phyloP scores from a whole-genome alignment of 2,113 vertebrate genomes.

The Gobius niger region DNA sequence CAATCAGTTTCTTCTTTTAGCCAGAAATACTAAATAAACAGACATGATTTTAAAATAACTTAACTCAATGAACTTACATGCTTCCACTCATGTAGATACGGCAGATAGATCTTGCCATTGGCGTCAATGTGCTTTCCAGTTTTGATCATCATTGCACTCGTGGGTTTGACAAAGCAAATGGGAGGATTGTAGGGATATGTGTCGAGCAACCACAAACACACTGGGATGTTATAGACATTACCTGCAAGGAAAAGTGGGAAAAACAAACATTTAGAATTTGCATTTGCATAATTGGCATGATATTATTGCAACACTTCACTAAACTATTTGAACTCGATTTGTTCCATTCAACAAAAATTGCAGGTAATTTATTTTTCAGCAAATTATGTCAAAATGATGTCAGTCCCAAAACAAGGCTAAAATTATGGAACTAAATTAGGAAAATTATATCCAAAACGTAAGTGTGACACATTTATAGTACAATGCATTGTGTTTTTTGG shows the following conservation, averaged over 20 bases:
- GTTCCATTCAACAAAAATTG: no score
- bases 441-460: no score
- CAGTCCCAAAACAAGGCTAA: no score
- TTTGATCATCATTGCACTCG: conserved; percentile 98
- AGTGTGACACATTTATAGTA: no score
- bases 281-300: no score
- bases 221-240: conserved; percentile 95
- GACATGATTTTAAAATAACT: not conserved
- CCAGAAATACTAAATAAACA: not conserved
- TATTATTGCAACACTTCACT: no score
- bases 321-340: no score
- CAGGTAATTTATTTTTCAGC: no score
- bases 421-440: no score
- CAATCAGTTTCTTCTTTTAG: not conserved
- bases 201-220: conserved; percentile 96
- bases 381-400: no score
- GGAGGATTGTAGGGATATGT: conserved; percentile 97
- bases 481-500: no score
- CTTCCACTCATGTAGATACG: conserved; percentile 98
- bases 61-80: conserved; percentile 76
- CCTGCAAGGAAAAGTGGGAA: conserved; percentile 71
- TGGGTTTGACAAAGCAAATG: conserved; percentile 99
- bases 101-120: conserved; percentile 97
- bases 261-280: no score
- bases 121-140: conserved; percentile 98